Percentiles rank a stretch among this genome's conserved stretches.
These are phyloP conservation scores for Caenorhabditis sp. DNA, from an alignment of 2,888 invertebrate genomes.

Conservation along the genomic window DNA sequence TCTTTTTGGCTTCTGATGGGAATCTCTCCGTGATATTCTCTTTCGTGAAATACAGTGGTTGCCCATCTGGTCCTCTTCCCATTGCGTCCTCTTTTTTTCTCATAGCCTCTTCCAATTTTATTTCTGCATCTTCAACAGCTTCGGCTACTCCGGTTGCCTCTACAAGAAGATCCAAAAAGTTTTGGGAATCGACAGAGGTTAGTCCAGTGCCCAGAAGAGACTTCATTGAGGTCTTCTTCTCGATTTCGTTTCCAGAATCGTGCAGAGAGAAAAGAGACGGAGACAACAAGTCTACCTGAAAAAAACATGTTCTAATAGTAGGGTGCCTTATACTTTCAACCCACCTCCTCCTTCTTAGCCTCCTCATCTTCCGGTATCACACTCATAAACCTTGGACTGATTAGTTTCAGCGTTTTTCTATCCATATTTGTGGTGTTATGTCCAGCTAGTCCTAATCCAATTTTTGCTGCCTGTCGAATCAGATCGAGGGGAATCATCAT, in stretches of 20 bases:
- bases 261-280: conserved; percentile 63
- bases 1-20: conserved; percentile 72
- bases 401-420: conserved; percentile 48
- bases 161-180: conserved; percentile 53
- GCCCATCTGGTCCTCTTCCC: conserved; percentile 63
- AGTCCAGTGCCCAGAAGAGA: conserved; percentile 29
- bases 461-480: conserved; percentile 66
- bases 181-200: conserved; percentile 47
- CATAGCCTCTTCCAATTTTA: conserved; percentile 52
- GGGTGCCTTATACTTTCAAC: not conserved
- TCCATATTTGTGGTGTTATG: conserved; percentile 59
- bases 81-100: conserved; percentile 48
- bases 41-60: conserved; percentile 77
- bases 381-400: conserved; percentile 65
- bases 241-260: conserved; percentile 34
- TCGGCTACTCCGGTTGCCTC: conserved; percentile 63
- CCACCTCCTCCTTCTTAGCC: conserved; percentile 13
- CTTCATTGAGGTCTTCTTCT: conserved; percentile 52
- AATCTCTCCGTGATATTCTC: conserved; percentile 74
- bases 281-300: conserved; percentile 53
- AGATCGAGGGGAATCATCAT: conserved; percentile 57
- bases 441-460: conserved; percentile 66
- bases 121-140: conserved; percentile 64
- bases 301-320: not conserved
- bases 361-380: conserved; percentile 60